phyloP scores from a whole-genome alignment of 2,797 vertebrate genomes.

The Aphelocoma californica region DNA sequence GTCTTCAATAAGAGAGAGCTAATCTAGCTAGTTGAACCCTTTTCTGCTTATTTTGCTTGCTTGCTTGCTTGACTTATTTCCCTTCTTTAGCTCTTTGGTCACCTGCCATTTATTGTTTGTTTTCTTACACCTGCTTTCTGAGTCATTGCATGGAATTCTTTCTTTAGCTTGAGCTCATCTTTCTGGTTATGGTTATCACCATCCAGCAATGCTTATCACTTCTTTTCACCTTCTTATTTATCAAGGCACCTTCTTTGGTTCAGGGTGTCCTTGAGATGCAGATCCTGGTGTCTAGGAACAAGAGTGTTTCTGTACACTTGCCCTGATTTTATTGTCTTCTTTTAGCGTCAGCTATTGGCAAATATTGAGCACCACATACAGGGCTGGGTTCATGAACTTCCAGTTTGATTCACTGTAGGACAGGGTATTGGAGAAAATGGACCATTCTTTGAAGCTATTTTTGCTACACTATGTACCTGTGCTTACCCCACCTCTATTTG shows the following conservation, averaged over 20 bases:
- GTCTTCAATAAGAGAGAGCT: neutral
- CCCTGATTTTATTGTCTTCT: neutral
- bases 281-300: neutral
- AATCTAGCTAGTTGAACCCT: neutral
- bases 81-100: neutral
- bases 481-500: neutral
- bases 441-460: neutral
- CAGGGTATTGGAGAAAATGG: neutral
- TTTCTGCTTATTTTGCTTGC: neutral
- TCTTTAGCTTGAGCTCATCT: neutral
- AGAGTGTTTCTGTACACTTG: neutral
- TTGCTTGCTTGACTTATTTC: neutral
- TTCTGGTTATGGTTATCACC: neutral
- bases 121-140: neutral
- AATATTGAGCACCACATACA: neutral
- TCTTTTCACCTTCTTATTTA: neutral
- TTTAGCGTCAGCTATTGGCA: neutral
- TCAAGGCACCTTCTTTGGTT: neutral
- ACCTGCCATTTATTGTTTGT: neutral
- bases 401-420: neutral
- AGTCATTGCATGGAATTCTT: neutral
- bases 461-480: neutral
- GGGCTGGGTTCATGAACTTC: neutral
- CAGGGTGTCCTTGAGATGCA: neutral
- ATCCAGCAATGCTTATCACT: neutral